Evolutionary conservation across 2,797 vertebrate genomes (phyloP).

Genomic region (Oreochromis grahami): DNA sequence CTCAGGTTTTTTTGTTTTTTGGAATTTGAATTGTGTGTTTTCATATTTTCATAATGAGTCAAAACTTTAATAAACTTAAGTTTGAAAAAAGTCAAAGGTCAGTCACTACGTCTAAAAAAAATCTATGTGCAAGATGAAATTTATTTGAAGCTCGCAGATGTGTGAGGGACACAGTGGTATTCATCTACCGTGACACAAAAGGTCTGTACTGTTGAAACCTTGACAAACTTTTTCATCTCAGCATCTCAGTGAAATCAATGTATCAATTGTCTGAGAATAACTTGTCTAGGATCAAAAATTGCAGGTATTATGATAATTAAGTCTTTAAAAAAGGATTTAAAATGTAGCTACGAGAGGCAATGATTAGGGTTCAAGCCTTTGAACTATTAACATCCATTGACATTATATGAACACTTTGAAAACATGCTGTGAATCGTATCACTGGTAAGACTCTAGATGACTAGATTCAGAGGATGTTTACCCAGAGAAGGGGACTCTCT

Average conservation of each 20-base stretch:
- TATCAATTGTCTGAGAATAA: neutral
- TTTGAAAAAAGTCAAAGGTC: neutral
- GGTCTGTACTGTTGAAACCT: neutral
- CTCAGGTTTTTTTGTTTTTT: neutral
- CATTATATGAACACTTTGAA: neutral
- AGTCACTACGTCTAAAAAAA: neutral
- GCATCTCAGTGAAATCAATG: neutral
- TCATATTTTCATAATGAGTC: neutral
- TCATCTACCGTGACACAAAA: neutral
- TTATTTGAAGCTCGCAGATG: neutral
- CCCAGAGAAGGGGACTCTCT: neutral
- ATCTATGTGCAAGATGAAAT: neutral
- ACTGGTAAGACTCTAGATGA: neutral
- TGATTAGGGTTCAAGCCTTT: neutral
- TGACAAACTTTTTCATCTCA: neutral
- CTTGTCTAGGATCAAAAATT: neutral
- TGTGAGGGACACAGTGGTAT: neutral
- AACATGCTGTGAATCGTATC: accelerated
- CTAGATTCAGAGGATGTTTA: neutral
- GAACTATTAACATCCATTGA: neutral
- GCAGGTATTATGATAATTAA: neutral
- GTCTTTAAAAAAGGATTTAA: neutral
- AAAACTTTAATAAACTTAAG: neutral
- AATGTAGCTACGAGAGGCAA: neutral
- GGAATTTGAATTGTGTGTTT: neutral